A percentile compares a stretch with the other conserved stretches of the same genome.
These are phyloP conservation scores for Eupeodes latifasciatus DNA, from an alignment of 2,888 invertebrate species.

Conservation along the genomic window DNA sequence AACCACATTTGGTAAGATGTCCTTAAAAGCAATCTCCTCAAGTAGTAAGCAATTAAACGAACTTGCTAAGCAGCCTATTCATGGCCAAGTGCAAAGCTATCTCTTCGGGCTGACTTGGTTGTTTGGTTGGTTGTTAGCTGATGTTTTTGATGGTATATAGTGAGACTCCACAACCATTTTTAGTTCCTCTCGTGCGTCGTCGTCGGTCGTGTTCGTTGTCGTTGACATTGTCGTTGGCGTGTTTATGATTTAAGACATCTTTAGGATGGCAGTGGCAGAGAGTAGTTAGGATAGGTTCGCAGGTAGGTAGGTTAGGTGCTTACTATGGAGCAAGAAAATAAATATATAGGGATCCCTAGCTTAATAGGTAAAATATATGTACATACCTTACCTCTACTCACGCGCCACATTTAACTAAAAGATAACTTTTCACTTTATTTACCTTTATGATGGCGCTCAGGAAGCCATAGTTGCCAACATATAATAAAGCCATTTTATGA, in stretches of 20 bases:
- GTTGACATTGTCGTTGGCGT: slow-evolving; percentile 25
- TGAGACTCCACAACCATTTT: slow-evolving; percentile 9
- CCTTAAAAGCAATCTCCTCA: slow-evolving; percentile 40
- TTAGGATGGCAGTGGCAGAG: background rate
- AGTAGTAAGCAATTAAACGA: slow-evolving; percentile 60
- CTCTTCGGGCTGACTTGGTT: background rate
- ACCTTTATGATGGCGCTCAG: slow-evolving; percentile 74
- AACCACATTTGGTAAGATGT: slow-evolving; percentile 43
- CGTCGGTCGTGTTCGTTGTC: background rate
- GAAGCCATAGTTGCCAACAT: slow-evolving; percentile 55
- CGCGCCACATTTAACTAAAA: slow-evolving; percentile 48
- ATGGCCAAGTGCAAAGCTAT: slow-evolving; percentile 70
- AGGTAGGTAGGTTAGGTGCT: background rate
- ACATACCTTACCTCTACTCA: background rate
- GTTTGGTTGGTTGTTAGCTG: no score
- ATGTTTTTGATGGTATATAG: background rate
- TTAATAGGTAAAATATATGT: slow-evolving; percentile 24
- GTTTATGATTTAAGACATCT: slow-evolving; percentile 57
- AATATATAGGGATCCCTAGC: background rate
- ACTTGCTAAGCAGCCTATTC: slow-evolving; percentile 54
- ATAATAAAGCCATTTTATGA: slow-evolving; percentile 73
- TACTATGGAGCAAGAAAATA: background rate
- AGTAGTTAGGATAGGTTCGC: no score
- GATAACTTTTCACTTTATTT: slow-evolving; percentile 70
- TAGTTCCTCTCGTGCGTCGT: background rate